A percentile compares a stretch with the other conserved stretches of the same genome.
Conservation (phyloP, 30 jellyfish, hydroid and myxozoan species). For the Aurelia aurita region DNA sequence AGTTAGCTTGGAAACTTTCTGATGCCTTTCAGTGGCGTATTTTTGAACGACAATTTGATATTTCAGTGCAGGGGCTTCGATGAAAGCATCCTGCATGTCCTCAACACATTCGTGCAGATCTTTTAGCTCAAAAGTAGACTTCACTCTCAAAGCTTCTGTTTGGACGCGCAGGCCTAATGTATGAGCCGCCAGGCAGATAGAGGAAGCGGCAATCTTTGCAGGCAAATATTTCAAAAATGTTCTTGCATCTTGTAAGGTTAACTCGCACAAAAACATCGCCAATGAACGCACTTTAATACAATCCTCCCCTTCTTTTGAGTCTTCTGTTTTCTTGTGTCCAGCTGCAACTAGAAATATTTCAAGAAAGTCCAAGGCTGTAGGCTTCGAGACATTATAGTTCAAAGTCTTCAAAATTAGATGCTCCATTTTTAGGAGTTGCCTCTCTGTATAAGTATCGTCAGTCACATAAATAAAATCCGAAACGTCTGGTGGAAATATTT, state of each 20-base stretch:
- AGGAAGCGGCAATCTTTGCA: constrained; percentile 66
- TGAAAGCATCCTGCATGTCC: constrained; percentile 61
- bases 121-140: constrained; percentile 42
- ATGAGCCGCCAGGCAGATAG: constrained; percentile 46
- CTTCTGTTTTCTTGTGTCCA: constrained; percentile 19
- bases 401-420: constrained; percentile 79
- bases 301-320: neutral
- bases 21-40: constrained; percentile 73
- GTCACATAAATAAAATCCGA: constrained; percentile 96
- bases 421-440: constrained; percentile 93
- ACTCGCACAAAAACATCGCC: constrained; percentile 66
- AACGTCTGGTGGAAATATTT: constrained; percentile 95
- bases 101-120: constrained; percentile 63
- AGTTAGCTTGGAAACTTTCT: neutral
- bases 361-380: constrained; percentile 80
- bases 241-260: constrained; percentile 46
- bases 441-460: constrained; percentile 94
- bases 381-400: constrained; percentile 82
- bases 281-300: constrained; percentile 5
- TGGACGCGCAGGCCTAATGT: constrained; percentile 34
- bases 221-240: constrained; percentile 66
- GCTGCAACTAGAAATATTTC: constrained; percentile 82
- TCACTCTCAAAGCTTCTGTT: constrained; percentile 27
- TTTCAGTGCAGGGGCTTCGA: constrained; percentile 51
- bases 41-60: constrained; percentile 73